These are phyloP conservation scores for Cetoscarus ocellatus DNA, from an alignment of 2,797 vertebrate genomes.

Conservation along the genomic window DNA sequence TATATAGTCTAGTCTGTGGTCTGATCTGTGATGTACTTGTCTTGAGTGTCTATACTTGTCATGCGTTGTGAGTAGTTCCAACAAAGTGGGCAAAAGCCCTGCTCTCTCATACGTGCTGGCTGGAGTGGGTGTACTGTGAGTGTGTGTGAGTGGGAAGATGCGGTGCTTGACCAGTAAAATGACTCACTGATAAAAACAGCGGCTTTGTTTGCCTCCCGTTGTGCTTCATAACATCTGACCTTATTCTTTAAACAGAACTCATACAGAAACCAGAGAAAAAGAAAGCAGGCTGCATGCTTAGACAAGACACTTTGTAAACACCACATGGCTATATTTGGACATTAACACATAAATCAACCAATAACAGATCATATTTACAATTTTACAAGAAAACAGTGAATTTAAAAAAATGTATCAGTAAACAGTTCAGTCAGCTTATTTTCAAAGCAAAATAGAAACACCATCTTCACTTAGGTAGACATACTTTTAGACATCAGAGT, in stretches of 20 bases:
- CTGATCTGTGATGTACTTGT: not conserved
- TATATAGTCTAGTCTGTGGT: not conserved
- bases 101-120: constrained; percentile 29
- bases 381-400: constrained; percentile 66
- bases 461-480: constrained; percentile 31
- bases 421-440: constrained; percentile 46
- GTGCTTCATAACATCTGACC: constrained; percentile 29
- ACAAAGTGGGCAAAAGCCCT: constrained; percentile 33
- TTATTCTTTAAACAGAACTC: constrained; percentile 25
- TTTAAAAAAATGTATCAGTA: constrained; percentile 60
- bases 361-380: constrained; percentile 81
- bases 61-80: constrained; percentile 45
- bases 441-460: constrained; percentile 53
- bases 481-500: constrained; percentile 22
- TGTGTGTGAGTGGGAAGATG: constrained; percentile 46
- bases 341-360: constrained; percentile 53
- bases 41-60: constrained; percentile 2
- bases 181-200: constrained; percentile 48
- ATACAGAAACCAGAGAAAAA: constrained; percentile 25
- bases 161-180: constrained; percentile 43
- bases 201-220: constrained; percentile 14
- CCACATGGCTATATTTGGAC: constrained; percentile 64
- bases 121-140: constrained; percentile 59
- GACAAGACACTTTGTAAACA: constrained; percentile 47
- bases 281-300: constrained; percentile 17